Evolutionary conservation across 1,140 invertebrate genomes (phyloP), one percentile per base, ranked within the genome.

Genomic region (Sweltsa coloradensis): DNA sequence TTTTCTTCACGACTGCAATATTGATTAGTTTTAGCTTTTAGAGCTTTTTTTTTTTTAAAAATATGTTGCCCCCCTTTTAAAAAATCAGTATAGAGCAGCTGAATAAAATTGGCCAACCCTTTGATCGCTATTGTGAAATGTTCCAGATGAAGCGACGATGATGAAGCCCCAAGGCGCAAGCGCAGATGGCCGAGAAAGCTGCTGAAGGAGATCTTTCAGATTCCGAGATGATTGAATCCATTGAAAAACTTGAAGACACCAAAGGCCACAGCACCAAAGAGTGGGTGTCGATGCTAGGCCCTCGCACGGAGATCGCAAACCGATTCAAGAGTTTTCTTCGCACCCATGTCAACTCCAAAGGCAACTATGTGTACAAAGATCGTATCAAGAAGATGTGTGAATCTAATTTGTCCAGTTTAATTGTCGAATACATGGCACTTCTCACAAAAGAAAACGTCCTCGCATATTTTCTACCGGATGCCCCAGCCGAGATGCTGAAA

Each of bases 201-300:
- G 80, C 85, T 16, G 79, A 83, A 41, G 90, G 88, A 24, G 81
- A 81, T 51, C 69, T 78, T 22, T 78, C 80, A 51, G 88, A 93
- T 58, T 70, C 75, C 36, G 82, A 82, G 75, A 84, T 87, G 79
- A 83, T 96, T 45, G 94, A 98, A 69, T 94, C 90, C 29, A 95
- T 98, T 55, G 95, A 99, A 61, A 98, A 98, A 68, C 68, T 99
- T 6, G 95, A 99, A 66, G 95, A 99, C 59, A 89, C 85, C 0
- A 92, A 93, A 63, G 90, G 90, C 4, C 81, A 95, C 58, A 76
- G 83, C 2, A 81, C 91, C 0, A 83, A 89, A 55, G 94, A 99
- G 58, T 98, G 96, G 92, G 92, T 98, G 1, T 78, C 83, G 41
- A 92, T 97, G 87, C 67, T 95, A 39, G 94, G 88, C n/a, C 92